These are phyloP conservation scores for Lithobates pipiens DNA, from an alignment of 2,797 vertebrate genomes.

Conservation along the genomic window DNA sequence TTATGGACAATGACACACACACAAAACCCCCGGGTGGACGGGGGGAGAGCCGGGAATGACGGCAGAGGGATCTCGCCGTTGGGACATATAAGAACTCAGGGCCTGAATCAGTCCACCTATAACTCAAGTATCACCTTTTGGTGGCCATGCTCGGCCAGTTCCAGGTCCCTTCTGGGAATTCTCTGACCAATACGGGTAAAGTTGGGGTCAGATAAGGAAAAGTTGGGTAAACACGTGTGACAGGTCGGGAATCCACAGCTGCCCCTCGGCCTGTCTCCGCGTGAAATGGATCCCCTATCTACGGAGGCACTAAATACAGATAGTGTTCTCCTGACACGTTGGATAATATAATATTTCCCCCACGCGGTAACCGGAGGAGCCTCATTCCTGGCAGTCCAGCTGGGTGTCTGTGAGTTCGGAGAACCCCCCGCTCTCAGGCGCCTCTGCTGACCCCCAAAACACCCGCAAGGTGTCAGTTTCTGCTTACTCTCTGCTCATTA, in stretches of 20 bases:
- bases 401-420: too few species aligned
- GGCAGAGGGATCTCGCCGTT: too few species aligned
- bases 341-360: conserved; percentile 58
- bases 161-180: too few species aligned
- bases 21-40: too few species aligned
- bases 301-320: conserved; percentile 47
- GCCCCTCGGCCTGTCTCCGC: conserved; percentile 10
- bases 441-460: not conserved
- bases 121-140: too few species aligned
- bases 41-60: too few species aligned
- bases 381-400: conserved; percentile 9
- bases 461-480: conserved; percentile 22
- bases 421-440: not conserved
- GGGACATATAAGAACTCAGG: too few species aligned
- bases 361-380: conserved; percentile 25
- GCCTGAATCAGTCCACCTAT: too few species aligned
- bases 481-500: conserved; percentile 41
- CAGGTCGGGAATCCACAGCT: conserved; percentile 43
- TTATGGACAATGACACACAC: too few species aligned
- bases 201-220: conserved; percentile 42
- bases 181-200: too few species aligned
- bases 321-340: conserved; percentile 18
- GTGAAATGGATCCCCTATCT: conserved; percentile 41
- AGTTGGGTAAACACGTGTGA: conserved; percentile 39
- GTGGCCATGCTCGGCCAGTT: too few species aligned